phyloP scores from a whole-genome alignment of 2,797 vertebrate genomes.

The Oceanodroma leucorhoa region DNA sequence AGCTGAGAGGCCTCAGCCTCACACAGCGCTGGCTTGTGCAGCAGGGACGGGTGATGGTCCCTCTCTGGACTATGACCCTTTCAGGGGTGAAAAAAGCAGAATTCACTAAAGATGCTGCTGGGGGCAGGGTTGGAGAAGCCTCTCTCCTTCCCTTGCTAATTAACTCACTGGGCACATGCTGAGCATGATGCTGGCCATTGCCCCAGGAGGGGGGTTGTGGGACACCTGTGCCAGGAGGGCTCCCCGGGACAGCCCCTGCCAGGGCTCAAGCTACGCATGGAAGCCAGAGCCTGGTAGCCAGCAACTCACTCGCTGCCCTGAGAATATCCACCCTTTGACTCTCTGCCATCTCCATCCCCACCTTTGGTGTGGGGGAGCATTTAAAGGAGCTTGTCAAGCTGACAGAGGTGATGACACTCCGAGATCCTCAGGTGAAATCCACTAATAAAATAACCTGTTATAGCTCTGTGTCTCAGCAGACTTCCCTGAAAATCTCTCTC shows the following conservation, averaged over 20 bases:
- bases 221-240: neutral
- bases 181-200: neutral
- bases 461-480: neutral
- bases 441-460: neutral
- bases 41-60: neutral
- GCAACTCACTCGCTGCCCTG: neutral
- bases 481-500: neutral
- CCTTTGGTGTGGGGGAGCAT: neutral
- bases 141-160: neutral
- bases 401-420: neutral
- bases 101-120: neutral
- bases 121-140: neutral
- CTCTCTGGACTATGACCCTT: neutral
- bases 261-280: neutral
- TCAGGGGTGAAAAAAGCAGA: neutral
- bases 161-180: neutral
- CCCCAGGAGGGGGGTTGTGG: neutral
- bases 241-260: neutral
- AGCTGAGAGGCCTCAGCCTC: neutral
- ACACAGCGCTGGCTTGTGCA: rapidly evolving
- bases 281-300: neutral
- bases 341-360: neutral
- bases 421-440: neutral
- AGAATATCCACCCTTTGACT: neutral
- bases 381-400: neutral